Evolutionary conservation across 2,113 vertebrate species (phyloP).

Genomic region (Burhinus oedicnemus): DNA sequence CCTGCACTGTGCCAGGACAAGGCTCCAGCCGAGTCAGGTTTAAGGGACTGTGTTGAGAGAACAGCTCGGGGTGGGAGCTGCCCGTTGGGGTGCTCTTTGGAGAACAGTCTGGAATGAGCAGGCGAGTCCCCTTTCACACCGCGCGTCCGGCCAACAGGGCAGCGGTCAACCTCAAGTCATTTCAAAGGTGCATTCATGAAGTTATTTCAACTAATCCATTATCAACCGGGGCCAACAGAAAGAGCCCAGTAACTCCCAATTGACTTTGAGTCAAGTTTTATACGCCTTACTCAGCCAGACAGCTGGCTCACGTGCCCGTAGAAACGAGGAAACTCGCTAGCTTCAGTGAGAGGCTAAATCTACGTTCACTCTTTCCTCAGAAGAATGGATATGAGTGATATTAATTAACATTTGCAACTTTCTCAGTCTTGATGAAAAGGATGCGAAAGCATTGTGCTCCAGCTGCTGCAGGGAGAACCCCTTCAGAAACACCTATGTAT

Average conservation of each 20-base stretch:
- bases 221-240: background rate
- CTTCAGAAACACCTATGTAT: background rate
- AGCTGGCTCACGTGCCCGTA: fast-evolving
- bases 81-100: background rate
- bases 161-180: background rate
- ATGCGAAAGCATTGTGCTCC: background rate
- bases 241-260: background rate
- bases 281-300: background rate
- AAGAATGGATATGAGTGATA: background rate
- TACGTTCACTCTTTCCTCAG: background rate
- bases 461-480: background rate
- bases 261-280: background rate
- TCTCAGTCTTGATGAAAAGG: background rate
- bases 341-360: background rate
- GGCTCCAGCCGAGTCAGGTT: background rate
- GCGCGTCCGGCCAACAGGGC: background rate
- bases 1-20: background rate
- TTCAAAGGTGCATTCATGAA: background rate
- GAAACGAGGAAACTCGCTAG: background rate
- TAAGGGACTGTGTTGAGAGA: background rate
- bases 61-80: background rate
- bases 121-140: background rate
- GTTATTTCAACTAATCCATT: background rate
- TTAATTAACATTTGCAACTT: background rate
- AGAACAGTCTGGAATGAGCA: background rate